Evolutionary conservation across 2,888 invertebrate species (phyloP).

Genomic region (Penaeus monodon): DNA sequence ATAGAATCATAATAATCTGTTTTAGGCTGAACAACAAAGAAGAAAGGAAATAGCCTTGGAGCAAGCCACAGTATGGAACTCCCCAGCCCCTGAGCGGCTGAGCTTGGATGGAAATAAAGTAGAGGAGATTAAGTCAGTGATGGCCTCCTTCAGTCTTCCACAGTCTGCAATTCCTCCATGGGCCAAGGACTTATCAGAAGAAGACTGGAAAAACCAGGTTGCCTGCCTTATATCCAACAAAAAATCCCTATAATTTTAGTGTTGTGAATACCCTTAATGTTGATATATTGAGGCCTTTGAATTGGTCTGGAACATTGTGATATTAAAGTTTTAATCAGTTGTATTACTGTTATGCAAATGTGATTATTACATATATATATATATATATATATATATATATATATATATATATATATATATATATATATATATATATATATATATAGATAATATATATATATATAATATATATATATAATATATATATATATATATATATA

Average conservation of each 20-base stretch:
- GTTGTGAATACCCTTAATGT: neutral
- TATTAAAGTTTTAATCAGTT: too few relatives aligned
- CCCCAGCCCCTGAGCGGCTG: slow-evolving; percentile 33
- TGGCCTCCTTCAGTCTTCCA: slow-evolving; percentile 57
- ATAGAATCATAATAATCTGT: neutral
- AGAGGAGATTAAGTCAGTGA: slow-evolving; percentile 54
- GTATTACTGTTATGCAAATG: too few relatives aligned
- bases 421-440: too few relatives aligned
- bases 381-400: too few relatives aligned
- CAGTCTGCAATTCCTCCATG: slow-evolving; percentile 58
- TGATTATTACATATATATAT: too few relatives aligned
- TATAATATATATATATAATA: too few relatives aligned
- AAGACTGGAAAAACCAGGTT: slow-evolving; percentile 50
- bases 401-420: too few relatives aligned
- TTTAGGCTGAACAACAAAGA: slow-evolving; percentile 14
- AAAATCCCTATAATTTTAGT: slow-evolving; percentile 10
- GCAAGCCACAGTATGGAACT: slow-evolving; percentile 23
- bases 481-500: too few relatives aligned
- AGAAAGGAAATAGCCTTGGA: neutral
- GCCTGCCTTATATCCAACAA: slow-evolving; percentile 13
- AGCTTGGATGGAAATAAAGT: slow-evolving; percentile 44
- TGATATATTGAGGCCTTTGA: neutral
- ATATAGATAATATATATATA: too few relatives aligned
- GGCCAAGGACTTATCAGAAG: slow-evolving; percentile 59
- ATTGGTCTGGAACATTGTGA: too few relatives aligned